A percentile compares a stretch with the other conserved stretches of the same genome.
Conservation (phyloP, 2,888 invertebrate species). For the Deilephila porcellus region DNA sequence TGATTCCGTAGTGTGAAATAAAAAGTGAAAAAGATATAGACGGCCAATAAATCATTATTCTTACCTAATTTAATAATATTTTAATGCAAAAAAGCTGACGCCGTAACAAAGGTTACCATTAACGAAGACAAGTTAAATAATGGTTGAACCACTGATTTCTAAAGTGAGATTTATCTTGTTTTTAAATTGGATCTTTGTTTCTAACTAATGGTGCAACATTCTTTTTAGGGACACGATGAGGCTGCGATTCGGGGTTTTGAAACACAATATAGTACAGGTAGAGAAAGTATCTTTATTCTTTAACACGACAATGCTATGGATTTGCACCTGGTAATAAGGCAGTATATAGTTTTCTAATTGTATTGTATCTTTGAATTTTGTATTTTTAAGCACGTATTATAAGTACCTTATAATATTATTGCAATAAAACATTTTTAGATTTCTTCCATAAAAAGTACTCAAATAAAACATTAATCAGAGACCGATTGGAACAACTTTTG, state of each 20-base stretch:
- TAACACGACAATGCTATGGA: too few relatives aligned
- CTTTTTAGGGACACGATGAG: conserved; percentile 8
- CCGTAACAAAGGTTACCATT: background rate
- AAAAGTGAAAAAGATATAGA: background rate
- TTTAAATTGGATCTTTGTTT: conserved; percentile 22
- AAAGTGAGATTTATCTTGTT: conserved; percentile 18
- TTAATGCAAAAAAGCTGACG: background rate
- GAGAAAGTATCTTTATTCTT: background rate
- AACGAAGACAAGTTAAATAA: conserved; percentile 20
- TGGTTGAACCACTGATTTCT: conserved; percentile 18
- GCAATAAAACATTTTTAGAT: too few relatives aligned
- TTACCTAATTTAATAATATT: conserved; percentile 1
- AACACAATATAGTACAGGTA: too few relatives aligned
- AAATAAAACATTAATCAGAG: too few relatives aligned
- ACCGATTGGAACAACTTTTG: too few relatives aligned
- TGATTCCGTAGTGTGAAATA: background rate
- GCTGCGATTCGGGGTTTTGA: background rate
- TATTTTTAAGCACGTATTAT: too few relatives aligned
- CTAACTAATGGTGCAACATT: conserved; percentile 18
- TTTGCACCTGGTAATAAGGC: too few relatives aligned
- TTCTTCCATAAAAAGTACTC: too few relatives aligned
- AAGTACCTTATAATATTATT: too few relatives aligned
- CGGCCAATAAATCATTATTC: background rate
- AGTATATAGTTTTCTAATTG: too few relatives aligned
- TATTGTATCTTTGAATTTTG: too few relatives aligned